A percentile compares a stretch with the other conserved stretches of the same genome.
phyloP scores from a whole-genome alignment of 2,797 vertebrate genomes.

The Phalloptychus januarius region DNA sequence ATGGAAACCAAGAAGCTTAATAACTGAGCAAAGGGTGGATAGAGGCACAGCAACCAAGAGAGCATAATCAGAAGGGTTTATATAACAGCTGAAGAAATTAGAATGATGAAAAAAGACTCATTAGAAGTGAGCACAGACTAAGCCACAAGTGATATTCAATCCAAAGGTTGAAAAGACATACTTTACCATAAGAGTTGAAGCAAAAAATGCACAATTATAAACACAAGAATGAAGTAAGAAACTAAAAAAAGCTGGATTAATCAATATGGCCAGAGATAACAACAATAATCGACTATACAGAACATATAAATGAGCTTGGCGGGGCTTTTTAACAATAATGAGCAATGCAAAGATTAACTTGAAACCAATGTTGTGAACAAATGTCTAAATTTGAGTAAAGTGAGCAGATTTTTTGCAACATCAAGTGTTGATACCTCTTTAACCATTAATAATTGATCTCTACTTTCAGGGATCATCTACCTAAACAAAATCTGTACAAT shows the following conservation, averaged over 20 bases:
- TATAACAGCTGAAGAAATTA: not conserved
- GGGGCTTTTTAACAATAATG: not conserved
- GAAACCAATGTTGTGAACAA: not conserved
- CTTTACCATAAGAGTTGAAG: not conserved
- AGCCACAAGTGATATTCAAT: not conserved
- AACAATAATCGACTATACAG: not conserved
- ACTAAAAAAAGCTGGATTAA: not conserved
- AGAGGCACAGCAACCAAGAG: too few species aligned
- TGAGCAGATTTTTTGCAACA: too few species aligned
- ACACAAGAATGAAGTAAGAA: not conserved
- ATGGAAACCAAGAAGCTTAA: too few species aligned
- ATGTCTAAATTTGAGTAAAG: too few species aligned
- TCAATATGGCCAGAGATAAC: not conserved
- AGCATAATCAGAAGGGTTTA: too few species aligned
- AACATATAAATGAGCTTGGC: not conserved
- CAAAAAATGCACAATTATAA: not conserved
- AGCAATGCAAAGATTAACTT: not conserved
- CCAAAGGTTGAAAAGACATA: not conserved
- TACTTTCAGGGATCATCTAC: not conserved
- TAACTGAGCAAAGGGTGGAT: too few species aligned
- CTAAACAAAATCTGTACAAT: not conserved
- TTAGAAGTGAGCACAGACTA: not conserved
- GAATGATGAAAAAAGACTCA: not conserved
- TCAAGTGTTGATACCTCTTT: too few species aligned
- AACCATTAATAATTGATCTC: too few species aligned